Base-by-base conservation (phyloP, 2,797 vertebrate genomes). In the Poecile montanus region DNA sequence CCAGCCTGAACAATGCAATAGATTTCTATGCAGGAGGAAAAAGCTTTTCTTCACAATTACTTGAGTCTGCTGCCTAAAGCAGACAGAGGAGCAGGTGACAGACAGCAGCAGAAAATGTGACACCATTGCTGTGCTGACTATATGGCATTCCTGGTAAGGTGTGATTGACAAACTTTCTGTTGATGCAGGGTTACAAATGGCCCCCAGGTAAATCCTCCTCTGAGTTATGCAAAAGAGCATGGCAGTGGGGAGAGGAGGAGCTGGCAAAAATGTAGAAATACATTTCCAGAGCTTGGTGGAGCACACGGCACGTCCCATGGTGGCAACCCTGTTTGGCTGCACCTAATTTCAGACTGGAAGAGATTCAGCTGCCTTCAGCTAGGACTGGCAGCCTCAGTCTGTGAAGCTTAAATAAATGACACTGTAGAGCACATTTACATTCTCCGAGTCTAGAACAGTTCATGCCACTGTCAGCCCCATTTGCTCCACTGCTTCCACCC, bases 291-390 rank as follows among this genome's bases (percentile, higher is more conserved):
- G 29, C 32, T 63, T 60, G 13, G 16, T 42, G 26, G 16, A 87
- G 16, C 32, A 54, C 15, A 3, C 6, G 26, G 7, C 13, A 29
- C 5, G 3, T 23, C 17, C 36, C 1, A 1, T 25, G 30, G n/a
- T 32, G 27, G 21, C 23, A 84, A 27, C 12, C 8, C 38, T 81
- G 7, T 60, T 38, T 26, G 47, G 23, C 12, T 88, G 34, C 23
- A 44, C 9, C 9, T 16, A 36, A 20, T 16, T 62, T 48, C 6
- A 1, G 25, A 26, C 44, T 44, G 15, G 54, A 81, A 84, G 21
- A n/a, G 20, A 50, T 70, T 66, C 19, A 45, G 21, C 4, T 73
- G 60, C 44, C 47, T 16, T 40, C 38, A 40, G 13, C 42, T 42
- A 13, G 38, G 38, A 7, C 15, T 45, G 45, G 34, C 6, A 66